These are phyloP conservation scores for Coenobita brevimanus DNA, from an alignment of 1,140 invertebrate genomes.

Conservation along the genomic window DNA sequence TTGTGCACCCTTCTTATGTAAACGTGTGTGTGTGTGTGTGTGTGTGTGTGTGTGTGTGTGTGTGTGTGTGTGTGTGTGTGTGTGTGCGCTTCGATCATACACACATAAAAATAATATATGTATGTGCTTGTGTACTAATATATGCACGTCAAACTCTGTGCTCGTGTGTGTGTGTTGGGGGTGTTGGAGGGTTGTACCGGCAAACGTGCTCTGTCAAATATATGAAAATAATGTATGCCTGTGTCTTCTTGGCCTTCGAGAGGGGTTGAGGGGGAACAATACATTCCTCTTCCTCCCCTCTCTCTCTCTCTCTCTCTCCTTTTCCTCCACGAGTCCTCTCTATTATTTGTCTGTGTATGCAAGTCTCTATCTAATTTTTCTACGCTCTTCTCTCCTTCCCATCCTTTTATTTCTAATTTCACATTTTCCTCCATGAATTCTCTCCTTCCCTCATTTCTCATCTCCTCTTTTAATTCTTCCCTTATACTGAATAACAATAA, in stretches of 20 bases:
- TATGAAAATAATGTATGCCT: no score
- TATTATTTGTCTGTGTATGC: not conserved
- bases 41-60: conserved; percentile 1
- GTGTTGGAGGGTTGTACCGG: no score
- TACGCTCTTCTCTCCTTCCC: not conserved
- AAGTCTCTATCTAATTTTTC: not conserved
- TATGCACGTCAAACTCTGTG: no score
- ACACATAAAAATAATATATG: not conserved
- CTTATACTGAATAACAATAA: no score
- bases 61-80: not conserved
- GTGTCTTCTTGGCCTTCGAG: no score
- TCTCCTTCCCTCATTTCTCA: not conserved
- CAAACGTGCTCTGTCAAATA: no score
- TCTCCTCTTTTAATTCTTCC: not conserved
- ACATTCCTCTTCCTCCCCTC: not conserved
- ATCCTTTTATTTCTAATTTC: not conserved
- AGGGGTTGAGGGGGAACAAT: no score
- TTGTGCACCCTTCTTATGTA: not conserved
- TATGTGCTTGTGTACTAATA: not conserved
- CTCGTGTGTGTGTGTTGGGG: no score
- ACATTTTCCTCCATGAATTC: not conserved
- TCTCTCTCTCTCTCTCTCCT: not conserved
- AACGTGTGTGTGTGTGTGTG: not conserved
- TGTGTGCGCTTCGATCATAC: not conserved
- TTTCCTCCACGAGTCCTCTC: not conserved